Evolutionary conservation across 2,797 vertebrate species (phyloP), one percentile per base, ranked within the genome.

Genomic region (Phoebastria nigripes): DNA sequence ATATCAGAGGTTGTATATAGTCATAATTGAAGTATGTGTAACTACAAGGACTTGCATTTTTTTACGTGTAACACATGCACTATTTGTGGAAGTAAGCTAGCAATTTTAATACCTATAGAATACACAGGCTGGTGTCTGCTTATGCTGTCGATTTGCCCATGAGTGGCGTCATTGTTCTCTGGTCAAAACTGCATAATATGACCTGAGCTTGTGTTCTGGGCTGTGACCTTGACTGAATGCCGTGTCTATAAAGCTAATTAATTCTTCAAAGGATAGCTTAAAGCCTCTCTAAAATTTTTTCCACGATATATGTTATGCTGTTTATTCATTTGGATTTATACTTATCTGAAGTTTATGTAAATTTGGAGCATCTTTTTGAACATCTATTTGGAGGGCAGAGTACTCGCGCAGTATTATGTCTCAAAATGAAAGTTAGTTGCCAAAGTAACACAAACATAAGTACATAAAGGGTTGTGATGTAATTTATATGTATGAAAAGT

Each of bases 251-350:
- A 56, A 80, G 17, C 29, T 41, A n/a, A 9, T 11, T 3, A 2
- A 0, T 26, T 82, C 3, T 18, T 54, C 3, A 35, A 39, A 42
- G 4, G 2, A 1, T 11, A 5, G 7, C 7, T 54, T 73, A 29
- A 88, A 73, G 22, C 0, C 2, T 28, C 1, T 66, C 6, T 41
- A 1, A 13, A 6, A 13, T 5, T 21, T 3, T 18, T 41, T 25
- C 4, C 0, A 3, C 6, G 0, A 0, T 0, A 0, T 3, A 0
- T 8, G 0, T 39, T 44, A 7, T 9, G 4, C 2, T 29, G 0
- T 70, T 76, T 51, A 16, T 2, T 44, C 1, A 2, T n/a, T 55
- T 66, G 15, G 3, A 2, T 47, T 89, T 89, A 11, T 51, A 7
- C 0, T 62, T 70, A 2, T 2, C 1, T 44, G 42, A 31, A 20